Evolutionary conservation across 2,797 vertebrate genomes (phyloP), one percentile per base, ranked within the genome.

Genomic region (Sebastes vulpes): DNA sequence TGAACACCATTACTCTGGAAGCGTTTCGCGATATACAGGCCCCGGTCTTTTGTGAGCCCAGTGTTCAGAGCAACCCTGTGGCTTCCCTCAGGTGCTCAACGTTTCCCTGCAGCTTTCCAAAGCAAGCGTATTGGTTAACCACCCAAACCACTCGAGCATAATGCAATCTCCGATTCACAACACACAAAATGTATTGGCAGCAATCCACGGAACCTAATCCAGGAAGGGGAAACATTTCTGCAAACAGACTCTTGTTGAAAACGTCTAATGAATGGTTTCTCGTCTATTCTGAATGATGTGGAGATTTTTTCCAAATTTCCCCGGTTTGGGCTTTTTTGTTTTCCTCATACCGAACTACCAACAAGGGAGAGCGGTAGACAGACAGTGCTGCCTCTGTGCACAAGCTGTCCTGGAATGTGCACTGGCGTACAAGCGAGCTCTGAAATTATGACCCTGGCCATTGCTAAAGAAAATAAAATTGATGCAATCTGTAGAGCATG

Each of bases 401-500:
- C 59, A 59, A 77, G 84, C 84, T 83, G 84, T 89, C 84, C 85
- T 83, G 91, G 93, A 95, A 95, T 95, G 89, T 88, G 80, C 77
- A 79, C 86, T 87, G 91, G 91, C 81, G 16, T 68, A 89, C 84
- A 50, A 89, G 89, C 77, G 16, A 78, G 82, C 86, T 84, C 89
- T 78, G 84, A 95, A 95, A 94, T 94, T 92, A 94, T 88, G 91
- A 92, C 81, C 83, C 89, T 58, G 85, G 86, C 84, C 86, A 81
- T 87, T 31, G 83, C 91, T 89, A 92, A 92, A 95, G 91, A 95
- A 95, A 96, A 95, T 93, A 93, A 93, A 94, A 94, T 92, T 91
- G 94, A 96, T 96, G 93, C 92, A 95, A 95, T 95, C 93, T 94
- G 94, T 92, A 85, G 90, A 91, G 91, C 91, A 92, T 91, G 92